Percentiles rank a stretch among this genome's conserved stretches.
phyloP scores from a whole-genome alignment of 1,140 invertebrate species.

The Drosophila melanica region DNA sequence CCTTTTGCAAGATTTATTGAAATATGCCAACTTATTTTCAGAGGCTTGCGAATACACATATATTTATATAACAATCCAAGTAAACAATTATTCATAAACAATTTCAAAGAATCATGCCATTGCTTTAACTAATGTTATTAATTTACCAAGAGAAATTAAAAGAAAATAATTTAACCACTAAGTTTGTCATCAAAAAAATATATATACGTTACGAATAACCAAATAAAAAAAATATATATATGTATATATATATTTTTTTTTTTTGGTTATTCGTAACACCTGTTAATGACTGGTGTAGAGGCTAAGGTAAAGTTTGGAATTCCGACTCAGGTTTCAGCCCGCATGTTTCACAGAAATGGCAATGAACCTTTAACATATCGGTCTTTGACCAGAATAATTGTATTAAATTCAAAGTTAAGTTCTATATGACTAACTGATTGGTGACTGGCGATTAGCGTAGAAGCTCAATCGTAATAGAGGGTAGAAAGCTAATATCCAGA shows the following conservation, averaged over 20 bases:
- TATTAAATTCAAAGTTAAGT: neutral
- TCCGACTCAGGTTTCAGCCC: conserved; percentile 1
- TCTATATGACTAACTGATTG: neutral
- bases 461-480: too few relatives aligned
- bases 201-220: too few relatives aligned
- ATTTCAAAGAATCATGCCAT: neutral
- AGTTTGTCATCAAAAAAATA: conserved; percentile 14
- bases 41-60: too few relatives aligned
- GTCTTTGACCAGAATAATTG: neutral
- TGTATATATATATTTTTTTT: neutral
- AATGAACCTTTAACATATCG: conserved; percentile 22
- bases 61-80: too few relatives aligned
- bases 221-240: too few relatives aligned
- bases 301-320: neutral
- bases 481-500: too few relatives aligned
- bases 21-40: too few relatives aligned
- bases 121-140: neutral
- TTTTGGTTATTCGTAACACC: conserved; percentile 14
- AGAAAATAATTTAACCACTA: conserved; percentile 8
- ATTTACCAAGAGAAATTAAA: neutral
- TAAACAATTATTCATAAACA: neutral
- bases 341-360: conserved; percentile 15
- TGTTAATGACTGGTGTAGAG: conserved; percentile 1
- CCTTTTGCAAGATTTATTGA: too few relatives aligned
- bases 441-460: too few relatives aligned